Evolutionary conservation across 2,797 vertebrate genomes (phyloP).

Genomic region (Urophycis tenuis): DNA sequence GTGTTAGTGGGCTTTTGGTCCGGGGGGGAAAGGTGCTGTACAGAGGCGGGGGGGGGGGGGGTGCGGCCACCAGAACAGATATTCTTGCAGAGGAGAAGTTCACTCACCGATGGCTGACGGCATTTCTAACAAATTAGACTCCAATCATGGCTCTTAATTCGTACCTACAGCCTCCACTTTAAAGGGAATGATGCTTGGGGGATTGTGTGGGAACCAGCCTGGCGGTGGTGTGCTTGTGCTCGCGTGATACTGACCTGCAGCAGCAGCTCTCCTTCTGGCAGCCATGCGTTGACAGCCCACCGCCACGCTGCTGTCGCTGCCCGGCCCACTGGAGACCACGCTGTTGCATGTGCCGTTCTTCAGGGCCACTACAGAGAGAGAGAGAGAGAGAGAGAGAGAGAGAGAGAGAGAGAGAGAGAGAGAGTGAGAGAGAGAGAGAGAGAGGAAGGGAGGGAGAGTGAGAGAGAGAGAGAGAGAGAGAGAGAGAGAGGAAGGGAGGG

Average conservation of each 20-base stretch:
- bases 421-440: neutral
- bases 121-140: neutral
- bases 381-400: constrained; percentile 15
- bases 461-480: neutral
- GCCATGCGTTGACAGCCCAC: constrained; percentile 21
- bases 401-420: neutral
- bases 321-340: constrained; percentile 13
- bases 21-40: neutral
- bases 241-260: constrained; percentile 65
- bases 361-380: constrained; percentile 58
- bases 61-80: neutral
- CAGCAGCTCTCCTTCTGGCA: constrained; percentile 70
- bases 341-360: constrained; percentile 43
- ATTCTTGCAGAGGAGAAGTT: neutral
- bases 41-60: no score
- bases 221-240: neutral
- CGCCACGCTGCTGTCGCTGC: constrained; percentile 21
- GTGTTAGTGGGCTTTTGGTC: no score
- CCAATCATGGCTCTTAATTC: neutral
- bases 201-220: neutral
- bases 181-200: neutral
- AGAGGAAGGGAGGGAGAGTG: neutral
- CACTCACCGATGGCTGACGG: neutral
- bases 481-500: neutral
- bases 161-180: neutral